Evolutionary conservation across 2,888 invertebrate species (phyloP), one percentile per base, ranked within the genome.

Genomic region (Caenorhabditis sulstoni): DNA sequence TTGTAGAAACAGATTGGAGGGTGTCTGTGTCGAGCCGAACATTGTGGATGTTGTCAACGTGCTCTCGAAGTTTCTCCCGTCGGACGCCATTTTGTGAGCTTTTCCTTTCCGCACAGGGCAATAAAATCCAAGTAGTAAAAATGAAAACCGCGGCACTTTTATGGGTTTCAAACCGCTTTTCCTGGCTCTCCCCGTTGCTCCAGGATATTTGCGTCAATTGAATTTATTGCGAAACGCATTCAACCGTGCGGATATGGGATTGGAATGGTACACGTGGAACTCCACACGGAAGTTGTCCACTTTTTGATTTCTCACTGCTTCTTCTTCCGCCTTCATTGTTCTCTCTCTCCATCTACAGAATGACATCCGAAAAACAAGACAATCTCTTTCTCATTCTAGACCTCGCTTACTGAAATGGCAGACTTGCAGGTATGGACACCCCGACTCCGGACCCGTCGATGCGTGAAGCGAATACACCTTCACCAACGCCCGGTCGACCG

Each of bases 1-100:
- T 61, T 79, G 79, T 47, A 79, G 47, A 45, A 79, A 79, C 49
- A 79, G 67, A 59, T 79, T 79, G 23, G 29, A 29, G 29, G 29
- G 29, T 29, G 76, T 62, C 45, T 77, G 64, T 23, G 49, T 59
- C 11, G 71, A 77, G 20, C 77, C 70, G 0, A 64, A 12, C n/a
- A 55, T 49, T 16, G 70, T 77, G 16, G 77, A 77, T 29, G 65
- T 61, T 16, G 53, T 16, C 39, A 29, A 7, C 7, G 64, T 49
- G 52, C 71, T 77, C 4, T 65, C 76, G 50, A 76, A 67, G 35
- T 76, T 70, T 11, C 47, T 65, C 0, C 41, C 45, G 44, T 47
- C 61, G 14, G 44, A 55, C 23, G 64, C 29, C 76, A 77, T 77
- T 41, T 29, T 11, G 41, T 41, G 41, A 41, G 12, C 29, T 7